phyloP scores from a whole-genome alignment of 2,888 invertebrate species.

The Hoplodrina blanda region DNA sequence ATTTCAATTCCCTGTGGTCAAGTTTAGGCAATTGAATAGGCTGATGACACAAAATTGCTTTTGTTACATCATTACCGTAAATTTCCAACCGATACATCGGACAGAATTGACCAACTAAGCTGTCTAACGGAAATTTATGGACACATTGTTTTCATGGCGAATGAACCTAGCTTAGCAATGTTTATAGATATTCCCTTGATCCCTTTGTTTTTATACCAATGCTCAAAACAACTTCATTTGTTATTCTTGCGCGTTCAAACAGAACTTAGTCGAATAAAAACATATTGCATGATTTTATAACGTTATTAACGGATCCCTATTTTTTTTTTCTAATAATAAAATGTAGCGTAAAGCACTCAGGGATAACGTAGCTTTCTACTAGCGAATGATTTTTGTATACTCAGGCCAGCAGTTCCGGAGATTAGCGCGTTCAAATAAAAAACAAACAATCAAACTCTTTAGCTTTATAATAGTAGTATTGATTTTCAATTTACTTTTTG shows the following conservation, averaged over 20 bases:
- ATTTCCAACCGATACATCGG: slow-evolving; percentile 59
- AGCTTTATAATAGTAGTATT: too few species aligned
- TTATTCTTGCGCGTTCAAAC: slow-evolving; percentile 50
- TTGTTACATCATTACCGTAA: slow-evolving; percentile 62
- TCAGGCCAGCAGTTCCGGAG: too few species aligned
- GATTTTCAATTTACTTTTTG: neutral
- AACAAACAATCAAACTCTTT: too few species aligned
- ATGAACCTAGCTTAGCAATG: slow-evolving; percentile 58
- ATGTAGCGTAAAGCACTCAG: neutral
- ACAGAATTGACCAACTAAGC: slow-evolving; percentile 64
- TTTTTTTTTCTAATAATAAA: too few species aligned
- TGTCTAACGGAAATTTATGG: slow-evolving; percentile 65
- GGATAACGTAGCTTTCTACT: too few species aligned
- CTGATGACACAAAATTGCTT: slow-evolving; percentile 63
- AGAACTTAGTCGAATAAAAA: slow-evolving; percentile 40
- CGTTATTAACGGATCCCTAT: neutral
- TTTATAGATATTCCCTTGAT: slow-evolving; percentile 58
- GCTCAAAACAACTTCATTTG: slow-evolving; percentile 61
- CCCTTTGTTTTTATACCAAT: slow-evolving; percentile 59
- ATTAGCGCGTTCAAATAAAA: too few species aligned
- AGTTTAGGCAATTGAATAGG: slow-evolving; percentile 61
- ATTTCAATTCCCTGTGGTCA: slow-evolving; percentile 55
- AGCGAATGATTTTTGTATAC: too few species aligned
- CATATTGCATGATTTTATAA: slow-evolving; percentile 31
- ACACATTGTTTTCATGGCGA: slow-evolving; percentile 65